Evolutionary conservation across 2,888 invertebrate species (phyloP), one percentile per base, ranked within the genome.

Genomic region (Desoria tigrina): DNA sequence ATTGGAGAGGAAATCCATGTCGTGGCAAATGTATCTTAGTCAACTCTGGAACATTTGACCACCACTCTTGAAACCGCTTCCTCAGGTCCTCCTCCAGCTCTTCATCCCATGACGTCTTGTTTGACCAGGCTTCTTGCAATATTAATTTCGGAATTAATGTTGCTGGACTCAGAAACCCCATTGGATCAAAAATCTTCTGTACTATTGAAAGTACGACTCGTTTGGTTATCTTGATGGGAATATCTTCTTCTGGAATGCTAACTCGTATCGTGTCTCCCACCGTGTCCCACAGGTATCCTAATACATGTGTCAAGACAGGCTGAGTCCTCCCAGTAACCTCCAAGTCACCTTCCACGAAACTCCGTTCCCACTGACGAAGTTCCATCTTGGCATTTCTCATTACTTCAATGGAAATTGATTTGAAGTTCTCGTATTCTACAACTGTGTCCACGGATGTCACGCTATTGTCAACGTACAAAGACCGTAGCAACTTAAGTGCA

Each of bases 381-480:
- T n/a, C n/a, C n/a, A n/a, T n/a, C n/a, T n/a, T n/a, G n/a, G n/a
- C 50, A 2, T 21, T 18, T 23, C 2, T 14, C 45, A 65, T 27
- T 4, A 65, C 23, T 16, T 27, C 24, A 7, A 14, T 24, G 24
- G 60, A 21, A 16, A 37, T 37, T 11, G 16, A 2, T 16, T 42
- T 24, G 55, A 65, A 65, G 3, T 21, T 14, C n/a, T 60, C 39
- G 16, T 59, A 54, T 24, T 65, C 60, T 21, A 28, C 55, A 16
- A 1, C 14, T n/a, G 39, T 45, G 42, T 53, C 37, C 1, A 65
- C 42, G 4, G 60, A 50, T 2, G 65, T 55, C 1, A 54, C 54
- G 18, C 54, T 27, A 28, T 28, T 54, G 54, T 53, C 54, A 11
- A 53, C 54, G 9, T 64, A 64, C 6, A 64, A 18, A 6, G 58